Conservation (phyloP, 2,797 vertebrate species). For the Tauraco hartlaubi region DNA sequence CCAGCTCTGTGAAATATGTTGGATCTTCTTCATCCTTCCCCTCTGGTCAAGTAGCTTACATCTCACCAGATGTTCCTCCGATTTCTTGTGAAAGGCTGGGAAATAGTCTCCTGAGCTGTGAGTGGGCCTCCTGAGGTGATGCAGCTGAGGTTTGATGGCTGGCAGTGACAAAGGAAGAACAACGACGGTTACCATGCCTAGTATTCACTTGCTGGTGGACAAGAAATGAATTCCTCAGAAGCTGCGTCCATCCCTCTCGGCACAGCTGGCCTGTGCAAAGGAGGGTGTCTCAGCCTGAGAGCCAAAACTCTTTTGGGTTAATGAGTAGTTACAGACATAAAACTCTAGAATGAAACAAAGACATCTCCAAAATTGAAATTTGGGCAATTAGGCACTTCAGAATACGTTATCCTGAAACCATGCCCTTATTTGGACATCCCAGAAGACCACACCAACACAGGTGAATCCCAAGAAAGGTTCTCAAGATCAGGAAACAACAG, state of each 20-base stretch:
- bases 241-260: not conserved
- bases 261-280: not conserved
- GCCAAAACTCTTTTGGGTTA: not conserved
- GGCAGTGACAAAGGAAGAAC: conserved; percentile 44
- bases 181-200: not conserved
- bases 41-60: conserved; percentile 86
- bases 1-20: conserved; percentile 88
- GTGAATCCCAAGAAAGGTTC: not conserved
- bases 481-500: not conserved
- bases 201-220: not conserved
- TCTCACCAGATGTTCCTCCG: conserved; percentile 66
- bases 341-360: not conserved
- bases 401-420: not conserved
- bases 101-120: conserved; percentile 81
- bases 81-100: conserved; percentile 75
- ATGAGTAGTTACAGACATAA: not conserved
- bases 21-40: conserved; percentile 88
- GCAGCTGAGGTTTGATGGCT: conserved; percentile 80
- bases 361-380: not conserved
- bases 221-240: conserved; percentile 21
- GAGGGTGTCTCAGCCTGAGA: not conserved
- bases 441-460: not conserved
- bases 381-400: not conserved
- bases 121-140: conserved; percentile 82
- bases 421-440: not conserved